Conservation (phyloP, 2,113 vertebrate species). For the Triplophysa rosa region DNA sequence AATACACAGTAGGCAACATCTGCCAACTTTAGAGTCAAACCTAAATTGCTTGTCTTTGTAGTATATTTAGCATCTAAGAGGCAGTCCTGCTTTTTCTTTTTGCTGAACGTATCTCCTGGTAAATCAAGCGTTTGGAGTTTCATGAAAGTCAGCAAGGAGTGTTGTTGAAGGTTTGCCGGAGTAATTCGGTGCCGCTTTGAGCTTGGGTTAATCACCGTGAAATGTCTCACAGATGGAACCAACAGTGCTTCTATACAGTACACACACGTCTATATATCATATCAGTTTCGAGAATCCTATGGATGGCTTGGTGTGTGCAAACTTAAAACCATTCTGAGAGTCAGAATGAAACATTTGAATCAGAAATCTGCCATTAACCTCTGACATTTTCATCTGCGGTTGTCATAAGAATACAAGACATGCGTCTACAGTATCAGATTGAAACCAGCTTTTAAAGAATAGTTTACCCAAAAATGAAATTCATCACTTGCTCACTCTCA, state of each 20-base stretch:
- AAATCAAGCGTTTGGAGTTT: slow-evolving; percentile 8
- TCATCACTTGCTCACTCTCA: no score
- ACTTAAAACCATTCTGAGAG: not conserved
- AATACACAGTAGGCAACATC: not conserved
- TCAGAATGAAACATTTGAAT: slow-evolving; percentile 2
- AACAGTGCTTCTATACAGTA: slow-evolving; percentile 22
- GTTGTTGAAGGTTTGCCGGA: slow-evolving; percentile 21
- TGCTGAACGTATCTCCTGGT: not conserved
- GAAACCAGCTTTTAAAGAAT: not conserved
- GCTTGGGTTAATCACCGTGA: slow-evolving; percentile 41
- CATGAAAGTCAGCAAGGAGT: slow-evolving; percentile 10
- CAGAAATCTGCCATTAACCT: not conserved
- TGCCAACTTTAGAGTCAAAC: not conserved
- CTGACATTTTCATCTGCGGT: slow-evolving; percentile 7
- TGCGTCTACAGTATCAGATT: not conserved
- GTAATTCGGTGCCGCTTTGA: slow-evolving; percentile 37
- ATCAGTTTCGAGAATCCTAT: not conserved
- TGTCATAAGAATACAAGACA: not conserved
- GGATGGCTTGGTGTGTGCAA: not conserved
- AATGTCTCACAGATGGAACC: slow-evolving; percentile 49
- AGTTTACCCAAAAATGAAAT: no score
- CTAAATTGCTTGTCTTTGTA: not conserved
- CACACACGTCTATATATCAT: not conserved
- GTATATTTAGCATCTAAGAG: slow-evolving; percentile 16
- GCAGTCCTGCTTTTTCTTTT: not conserved